Percentiles rank a stretch among this genome's conserved stretches.
phyloP scores from a whole-genome alignment of 2,888 invertebrate genomes.

The Nemurella pictetii region DNA sequence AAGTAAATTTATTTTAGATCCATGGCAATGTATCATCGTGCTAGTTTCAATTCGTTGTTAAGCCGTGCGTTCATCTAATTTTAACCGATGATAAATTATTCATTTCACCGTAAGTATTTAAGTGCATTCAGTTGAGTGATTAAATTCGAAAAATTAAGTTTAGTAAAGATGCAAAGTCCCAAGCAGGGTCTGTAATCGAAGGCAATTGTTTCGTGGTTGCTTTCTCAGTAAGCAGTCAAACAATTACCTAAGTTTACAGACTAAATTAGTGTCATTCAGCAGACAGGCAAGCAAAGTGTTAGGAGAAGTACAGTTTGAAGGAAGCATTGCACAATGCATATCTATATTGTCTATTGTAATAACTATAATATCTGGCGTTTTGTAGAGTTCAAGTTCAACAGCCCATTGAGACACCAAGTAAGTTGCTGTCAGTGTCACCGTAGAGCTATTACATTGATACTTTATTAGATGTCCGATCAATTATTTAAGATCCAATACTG shows the following conservation, averaged over 20 bases:
- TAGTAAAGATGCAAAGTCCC: slow-evolving; percentile 11
- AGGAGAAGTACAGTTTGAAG: slow-evolving; percentile 5
- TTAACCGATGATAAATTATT: neutral
- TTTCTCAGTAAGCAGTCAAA: neutral
- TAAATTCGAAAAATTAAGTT: neutral
- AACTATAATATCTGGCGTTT: neutral
- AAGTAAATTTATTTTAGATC: neutral
- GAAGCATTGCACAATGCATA: slow-evolving; percentile 28
- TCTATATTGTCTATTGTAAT: slow-evolving; percentile 21
- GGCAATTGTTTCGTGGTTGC: neutral
- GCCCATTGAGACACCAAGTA: neutral
- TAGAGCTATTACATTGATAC: neutral
- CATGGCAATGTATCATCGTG: slow-evolving; percentile 4
- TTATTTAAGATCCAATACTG: too few species aligned
- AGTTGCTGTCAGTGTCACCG: neutral
- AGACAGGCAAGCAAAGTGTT: slow-evolving; percentile 12
- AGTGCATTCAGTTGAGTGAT: slow-evolving; percentile 14
- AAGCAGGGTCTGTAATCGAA: neutral
- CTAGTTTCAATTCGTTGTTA: neutral
- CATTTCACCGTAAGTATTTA: neutral
- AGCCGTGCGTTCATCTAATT: slow-evolving; percentile 27
- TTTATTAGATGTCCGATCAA: too few species aligned
- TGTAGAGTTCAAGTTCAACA: neutral
- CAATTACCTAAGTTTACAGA: neutral
- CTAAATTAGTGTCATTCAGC: slow-evolving; percentile 14